These are phyloP conservation scores for Drosophila mulleri DNA, from an alignment of 2,888 invertebrate genomes.

Conservation along the genomic window DNA sequence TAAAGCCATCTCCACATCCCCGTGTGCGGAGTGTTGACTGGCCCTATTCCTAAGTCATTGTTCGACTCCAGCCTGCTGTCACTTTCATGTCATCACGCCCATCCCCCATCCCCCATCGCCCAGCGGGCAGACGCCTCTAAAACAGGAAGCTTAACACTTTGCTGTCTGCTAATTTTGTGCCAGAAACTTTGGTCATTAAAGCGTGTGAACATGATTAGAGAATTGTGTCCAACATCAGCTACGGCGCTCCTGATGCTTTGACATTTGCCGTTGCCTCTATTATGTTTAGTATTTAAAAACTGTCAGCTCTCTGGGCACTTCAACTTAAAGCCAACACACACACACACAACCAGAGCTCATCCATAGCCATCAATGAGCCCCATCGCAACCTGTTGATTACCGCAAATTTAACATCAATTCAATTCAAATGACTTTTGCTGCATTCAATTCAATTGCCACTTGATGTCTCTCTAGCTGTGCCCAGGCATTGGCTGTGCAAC, in stretches of 20 bases:
- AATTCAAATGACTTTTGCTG: conserved; percentile 66
- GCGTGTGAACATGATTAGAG: conserved; percentile 5
- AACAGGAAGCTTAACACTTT: conserved; percentile 64
- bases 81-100: conserved; percentile 45
- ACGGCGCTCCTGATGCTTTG: conserved; percentile 29
- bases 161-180: conserved; percentile 61
- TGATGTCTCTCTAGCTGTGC: conserved; percentile 16
- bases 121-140: conserved; percentile 31
- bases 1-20: conserved; percentile 29
- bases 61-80: conserved; percentile 61
- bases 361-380: conserved; percentile 15
- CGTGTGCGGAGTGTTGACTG: conserved; percentile 32
- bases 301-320: conserved; percentile 41
- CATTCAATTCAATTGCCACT: conserved; percentile 70
- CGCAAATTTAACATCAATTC: conserved; percentile 61
- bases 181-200: conserved; percentile 49
- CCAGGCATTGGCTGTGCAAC: conserved; percentile 5
- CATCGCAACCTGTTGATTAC: conserved; percentile 69
- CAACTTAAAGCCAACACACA: conserved; percentile 24
- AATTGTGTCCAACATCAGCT: neutral
- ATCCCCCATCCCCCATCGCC: neutral
- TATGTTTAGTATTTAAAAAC: conserved; percentile 35
- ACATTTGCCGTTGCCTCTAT: conserved; percentile 49
- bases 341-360: neutral
- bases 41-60: conserved; percentile 52